phyloP scores from a whole-genome alignment of 2,888 invertebrate species.

The Drepanosiphum platanoidis region DNA sequence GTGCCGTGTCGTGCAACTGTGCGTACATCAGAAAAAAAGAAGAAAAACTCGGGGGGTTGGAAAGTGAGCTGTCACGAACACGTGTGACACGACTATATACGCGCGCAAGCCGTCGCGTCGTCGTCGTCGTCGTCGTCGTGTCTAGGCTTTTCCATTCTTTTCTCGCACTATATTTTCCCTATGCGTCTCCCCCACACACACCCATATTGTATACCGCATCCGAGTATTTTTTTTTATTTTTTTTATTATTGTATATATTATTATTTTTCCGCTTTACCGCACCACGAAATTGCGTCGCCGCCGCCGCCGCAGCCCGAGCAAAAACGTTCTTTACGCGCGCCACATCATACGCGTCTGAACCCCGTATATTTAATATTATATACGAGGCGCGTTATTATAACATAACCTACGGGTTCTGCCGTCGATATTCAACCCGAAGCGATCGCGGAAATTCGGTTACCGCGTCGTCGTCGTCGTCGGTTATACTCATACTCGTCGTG shows the following conservation, averaged over 20 bases:
- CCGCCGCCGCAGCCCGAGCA: neutral
- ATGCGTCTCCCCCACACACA: neutral
- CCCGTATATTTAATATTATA: constrained; percentile 24
- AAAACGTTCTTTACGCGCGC: constrained; percentile 49
- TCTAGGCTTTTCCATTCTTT: constrained; percentile 56
- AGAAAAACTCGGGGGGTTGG: neutral
- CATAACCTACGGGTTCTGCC: constrained; percentile 13
- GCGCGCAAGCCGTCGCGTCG: no score
- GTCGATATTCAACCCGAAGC: constrained; percentile 40
- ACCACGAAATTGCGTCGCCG: constrained; percentile 51
- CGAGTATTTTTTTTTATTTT: constrained; percentile 24
- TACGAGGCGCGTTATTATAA: constrained; percentile 28
- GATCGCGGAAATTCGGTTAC: constrained; percentile 52
- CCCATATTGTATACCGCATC: neutral
- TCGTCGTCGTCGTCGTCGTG: no score
- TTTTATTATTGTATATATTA: constrained; percentile 59
- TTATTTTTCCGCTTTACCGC: constrained; percentile 62
- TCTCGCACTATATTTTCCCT: constrained; percentile 49
- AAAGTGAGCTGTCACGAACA: constrained; percentile 61
- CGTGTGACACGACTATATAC: constrained; percentile 58
- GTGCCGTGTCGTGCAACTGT: constrained; percentile 51
- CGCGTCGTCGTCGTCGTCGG: neutral
- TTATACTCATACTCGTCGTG: no score
- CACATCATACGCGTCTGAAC: constrained; percentile 17
- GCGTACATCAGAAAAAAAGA: constrained; percentile 42